Evolutionary conservation across 2,797 vertebrate species (phyloP).

Genomic region (Semaprochilodus insignis): DNA sequence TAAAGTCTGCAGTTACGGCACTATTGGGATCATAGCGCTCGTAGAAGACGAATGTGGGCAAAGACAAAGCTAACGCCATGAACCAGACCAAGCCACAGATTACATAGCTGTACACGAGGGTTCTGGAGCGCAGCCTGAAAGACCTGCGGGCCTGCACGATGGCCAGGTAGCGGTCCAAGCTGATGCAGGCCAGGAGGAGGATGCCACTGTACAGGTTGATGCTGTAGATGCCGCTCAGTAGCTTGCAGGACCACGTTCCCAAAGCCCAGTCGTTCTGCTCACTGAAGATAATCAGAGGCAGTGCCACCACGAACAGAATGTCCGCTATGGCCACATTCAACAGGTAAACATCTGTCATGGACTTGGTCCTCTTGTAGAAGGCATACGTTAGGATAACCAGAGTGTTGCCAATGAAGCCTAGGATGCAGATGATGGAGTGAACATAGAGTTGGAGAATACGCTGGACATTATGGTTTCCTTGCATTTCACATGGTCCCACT

Average conservation of each 20-base stretch:
- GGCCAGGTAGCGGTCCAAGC: slow-evolving; percentile 89
- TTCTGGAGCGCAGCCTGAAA: slow-evolving; percentile 80
- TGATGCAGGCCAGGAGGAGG: slow-evolving; percentile 89
- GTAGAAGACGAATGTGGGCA: slow-evolving; percentile 81
- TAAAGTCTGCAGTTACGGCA: accelerated
- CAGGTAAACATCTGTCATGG: slow-evolving; percentile 91
- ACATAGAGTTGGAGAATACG: slow-evolving; percentile 64
- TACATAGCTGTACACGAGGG: slow-evolving; percentile 70
- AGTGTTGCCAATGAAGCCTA: slow-evolving; percentile 86
- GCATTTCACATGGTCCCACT: slow-evolving; percentile 9
- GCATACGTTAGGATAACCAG: slow-evolving; percentile 89
- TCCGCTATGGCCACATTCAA: slow-evolving; percentile 91
- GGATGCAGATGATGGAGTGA: slow-evolving; percentile 82
- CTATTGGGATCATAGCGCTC: slow-evolving; percentile 67
- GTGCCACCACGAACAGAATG: slow-evolving; percentile 85
- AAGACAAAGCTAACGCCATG: slow-evolving; percentile 78
- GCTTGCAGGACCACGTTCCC: slow-evolving; percentile 80
- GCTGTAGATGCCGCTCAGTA: slow-evolving; percentile 84
- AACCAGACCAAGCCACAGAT: slow-evolving; percentile 83
- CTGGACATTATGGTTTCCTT: not conserved
- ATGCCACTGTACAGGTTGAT: slow-evolving; percentile 92
- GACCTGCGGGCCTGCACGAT: slow-evolving; percentile 90
- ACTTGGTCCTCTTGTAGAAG: slow-evolving; percentile 86
- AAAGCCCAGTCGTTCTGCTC: slow-evolving; percentile 83
- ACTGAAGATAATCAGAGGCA: slow-evolving; percentile 85